These are phyloP conservation scores for Lissocephala sabroskyi DNA, from an alignment of 2,888 invertebrate genomes.

Conservation along the genomic window DNA sequence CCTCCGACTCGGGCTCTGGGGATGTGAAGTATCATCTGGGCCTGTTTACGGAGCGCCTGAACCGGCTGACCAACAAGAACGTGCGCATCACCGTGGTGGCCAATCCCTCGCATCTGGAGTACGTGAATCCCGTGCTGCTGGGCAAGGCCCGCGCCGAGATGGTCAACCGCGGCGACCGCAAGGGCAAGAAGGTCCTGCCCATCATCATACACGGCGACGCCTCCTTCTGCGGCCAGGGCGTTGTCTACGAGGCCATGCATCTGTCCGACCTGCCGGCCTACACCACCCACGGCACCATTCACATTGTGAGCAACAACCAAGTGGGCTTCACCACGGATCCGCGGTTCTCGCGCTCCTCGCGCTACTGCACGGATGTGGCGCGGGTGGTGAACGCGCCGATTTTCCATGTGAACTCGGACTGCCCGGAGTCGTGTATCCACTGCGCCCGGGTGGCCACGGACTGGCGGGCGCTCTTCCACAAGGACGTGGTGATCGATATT, in stretches of 20 bases:
- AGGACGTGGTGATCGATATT: slow-evolving; percentile 88
- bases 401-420: slow-evolving; percentile 93
- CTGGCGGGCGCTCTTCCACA: slow-evolving; percentile 87
- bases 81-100: slow-evolving; percentile 89
- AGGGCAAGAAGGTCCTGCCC: slow-evolving; percentile 77
- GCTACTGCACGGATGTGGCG: slow-evolving; percentile 91
- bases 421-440: slow-evolving; percentile 90
- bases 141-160: slow-evolving; percentile 91
- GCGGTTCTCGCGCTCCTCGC: slow-evolving; percentile 84
- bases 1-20: slow-evolving; percentile 85
- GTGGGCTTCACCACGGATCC: slow-evolving; percentile 96
- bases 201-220: slow-evolving; percentile 80
- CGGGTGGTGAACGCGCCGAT: slow-evolving; percentile 93
- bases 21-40: slow-evolving; percentile 95
- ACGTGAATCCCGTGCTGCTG: slow-evolving; percentile 86
- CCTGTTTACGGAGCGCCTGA: slow-evolving; percentile 85
- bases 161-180: slow-evolving; percentile 81
- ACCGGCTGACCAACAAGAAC: slow-evolving; percentile 81
- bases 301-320: slow-evolving; percentile 80
- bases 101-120: slow-evolving; percentile 94
- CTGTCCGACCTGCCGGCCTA: slow-evolving; percentile 76
- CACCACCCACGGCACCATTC: slow-evolving; percentile 77
- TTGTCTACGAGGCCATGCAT: slow-evolving; percentile 78
- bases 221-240: slow-evolving; percentile 78
- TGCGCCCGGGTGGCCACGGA: slow-evolving; percentile 90